These are phyloP conservation scores for Cranoglanis bouderius DNA, from an alignment of 2,113 vertebrate species.

Conservation along the genomic window DNA sequence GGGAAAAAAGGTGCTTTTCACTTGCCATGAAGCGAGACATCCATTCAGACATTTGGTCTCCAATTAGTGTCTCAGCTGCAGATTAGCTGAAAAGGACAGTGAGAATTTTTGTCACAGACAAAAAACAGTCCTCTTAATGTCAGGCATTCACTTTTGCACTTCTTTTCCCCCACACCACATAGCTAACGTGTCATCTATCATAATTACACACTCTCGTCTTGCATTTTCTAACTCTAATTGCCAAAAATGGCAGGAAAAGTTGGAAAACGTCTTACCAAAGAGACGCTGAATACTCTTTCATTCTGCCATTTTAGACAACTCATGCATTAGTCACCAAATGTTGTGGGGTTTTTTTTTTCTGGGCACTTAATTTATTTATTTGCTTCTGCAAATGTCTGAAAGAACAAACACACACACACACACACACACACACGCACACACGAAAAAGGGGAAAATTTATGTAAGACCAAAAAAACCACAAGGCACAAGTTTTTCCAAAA, in stretches of 20 bases:
- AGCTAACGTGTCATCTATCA: no score
- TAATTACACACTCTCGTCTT: not conserved
- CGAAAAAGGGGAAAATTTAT: not conserved
- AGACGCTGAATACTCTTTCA: not conserved
- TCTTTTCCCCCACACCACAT: not conserved
- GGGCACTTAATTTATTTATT: not conserved
- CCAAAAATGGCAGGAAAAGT: not conserved
- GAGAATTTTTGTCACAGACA: not conserved
- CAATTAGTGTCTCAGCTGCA: conserved; percentile 12
- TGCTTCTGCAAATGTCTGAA: not conserved
- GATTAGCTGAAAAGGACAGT: conserved; percentile 1
- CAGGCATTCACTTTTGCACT: not conserved
- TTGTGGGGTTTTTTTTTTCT: not conserved
- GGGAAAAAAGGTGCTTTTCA: not conserved
- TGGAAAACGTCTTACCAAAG: not conserved
- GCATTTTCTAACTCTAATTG: not conserved
- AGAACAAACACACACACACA: not conserved
- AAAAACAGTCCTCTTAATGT: not conserved
- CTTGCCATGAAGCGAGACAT: not conserved
- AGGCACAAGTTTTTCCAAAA: not conserved
- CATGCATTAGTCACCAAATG: conserved; percentile 16
- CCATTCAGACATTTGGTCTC: not conserved
- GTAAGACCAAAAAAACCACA: not conserved
- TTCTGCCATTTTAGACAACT: not conserved
- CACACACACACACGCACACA: not conserved